Evolutionary conservation across 2,797 vertebrate species (phyloP).

Genomic region (Acanthurus leucopareius): DNA sequence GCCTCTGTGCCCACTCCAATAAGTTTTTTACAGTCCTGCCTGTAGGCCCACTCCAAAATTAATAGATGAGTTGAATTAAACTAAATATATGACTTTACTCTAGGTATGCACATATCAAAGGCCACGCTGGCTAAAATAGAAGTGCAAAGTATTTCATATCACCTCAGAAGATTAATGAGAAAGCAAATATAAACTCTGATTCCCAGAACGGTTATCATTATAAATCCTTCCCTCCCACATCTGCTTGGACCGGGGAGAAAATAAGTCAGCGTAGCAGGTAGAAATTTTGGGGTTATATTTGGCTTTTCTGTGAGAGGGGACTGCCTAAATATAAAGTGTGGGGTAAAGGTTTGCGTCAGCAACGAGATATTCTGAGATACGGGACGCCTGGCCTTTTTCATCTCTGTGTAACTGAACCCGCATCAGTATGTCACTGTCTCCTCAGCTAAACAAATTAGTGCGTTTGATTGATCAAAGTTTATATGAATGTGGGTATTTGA

Average conservation of each 20-base stretch:
- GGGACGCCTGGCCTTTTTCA: conserved; percentile 81
- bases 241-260: conserved; percentile 54
- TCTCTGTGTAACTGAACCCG: conserved; percentile 69
- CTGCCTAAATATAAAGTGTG: conserved; percentile 75
- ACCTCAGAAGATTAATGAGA: conserved; percentile 63
- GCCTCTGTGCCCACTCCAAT: neutral
- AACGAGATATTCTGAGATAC: conserved; percentile 76
- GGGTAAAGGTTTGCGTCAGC: conserved; percentile 72
- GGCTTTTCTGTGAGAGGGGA: conserved; percentile 60
- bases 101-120: conserved; percentile 30
- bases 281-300: conserved; percentile 68
- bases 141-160: conserved; percentile 56
- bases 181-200: conserved; percentile 71
- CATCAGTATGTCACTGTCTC: conserved; percentile 80
- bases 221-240: conserved; percentile 69
- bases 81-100: conserved; percentile 39
- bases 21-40: neutral
- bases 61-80: conserved; percentile 48
- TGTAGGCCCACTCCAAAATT: conserved; percentile 15
- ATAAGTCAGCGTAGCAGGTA: conserved; percentile 74
- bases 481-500: conserved; percentile 77
- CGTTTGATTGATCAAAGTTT: conserved; percentile 85
- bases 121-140: conserved; percentile 43
- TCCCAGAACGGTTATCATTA: conserved; percentile 66
- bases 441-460: conserved; percentile 82